Evolutionary conservation across 2,797 vertebrate species (phyloP).

Genomic region (Falco rusticolus): DNA sequence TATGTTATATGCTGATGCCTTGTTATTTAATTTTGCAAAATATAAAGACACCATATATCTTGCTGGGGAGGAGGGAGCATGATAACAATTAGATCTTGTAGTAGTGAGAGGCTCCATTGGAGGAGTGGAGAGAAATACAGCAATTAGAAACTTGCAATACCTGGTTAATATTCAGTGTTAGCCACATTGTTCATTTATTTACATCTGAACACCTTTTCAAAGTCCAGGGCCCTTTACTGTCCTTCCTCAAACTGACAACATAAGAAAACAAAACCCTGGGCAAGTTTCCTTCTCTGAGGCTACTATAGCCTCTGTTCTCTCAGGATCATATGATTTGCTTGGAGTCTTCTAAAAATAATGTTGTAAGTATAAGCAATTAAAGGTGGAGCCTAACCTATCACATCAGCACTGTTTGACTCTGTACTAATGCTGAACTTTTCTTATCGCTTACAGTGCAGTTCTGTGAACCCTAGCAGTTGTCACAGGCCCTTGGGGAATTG

Average conservation of each 20-base stretch:
- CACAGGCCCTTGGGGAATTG: background rate
- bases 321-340: background rate
- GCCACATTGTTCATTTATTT: background rate
- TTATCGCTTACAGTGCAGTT: background rate
- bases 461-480: background rate
- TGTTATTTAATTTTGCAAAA: background rate
- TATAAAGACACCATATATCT: rapidly evolving
- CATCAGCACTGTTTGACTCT: background rate
- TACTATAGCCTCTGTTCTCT: background rate
- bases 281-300: background rate
- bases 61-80: background rate
- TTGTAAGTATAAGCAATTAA: background rate
- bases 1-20: background rate
- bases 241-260: background rate
- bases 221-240: background rate
- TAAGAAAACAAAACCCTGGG: background rate
- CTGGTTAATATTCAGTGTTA: background rate
- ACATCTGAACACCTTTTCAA: background rate
- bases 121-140: background rate
- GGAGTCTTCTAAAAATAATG: background rate
- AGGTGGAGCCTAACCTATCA: background rate
- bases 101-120: background rate
- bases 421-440: background rate
- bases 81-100: background rate
- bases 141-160: background rate